These are phyloP conservation scores for Saccostrea glomerata DNA, from an alignment of 1,140 invertebrate species.

Conservation along the genomic window DNA sequence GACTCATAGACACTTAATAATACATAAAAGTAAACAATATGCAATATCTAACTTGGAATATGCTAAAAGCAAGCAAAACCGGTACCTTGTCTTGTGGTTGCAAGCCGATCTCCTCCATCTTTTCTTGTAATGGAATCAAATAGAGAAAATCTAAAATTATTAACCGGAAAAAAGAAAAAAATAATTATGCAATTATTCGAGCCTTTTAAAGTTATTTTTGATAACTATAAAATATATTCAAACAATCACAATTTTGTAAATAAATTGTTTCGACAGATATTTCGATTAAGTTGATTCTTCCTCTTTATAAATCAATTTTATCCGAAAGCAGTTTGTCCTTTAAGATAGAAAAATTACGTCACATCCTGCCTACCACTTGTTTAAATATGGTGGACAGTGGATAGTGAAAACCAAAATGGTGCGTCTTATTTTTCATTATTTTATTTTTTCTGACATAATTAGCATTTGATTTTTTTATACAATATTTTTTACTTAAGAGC, in stretches of 20 bases:
- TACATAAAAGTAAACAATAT: neutral
- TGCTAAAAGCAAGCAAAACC: neutral
- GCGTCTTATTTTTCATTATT: neutral
- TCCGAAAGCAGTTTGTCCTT: constrained; percentile 7
- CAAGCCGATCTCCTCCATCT: constrained; percentile 87
- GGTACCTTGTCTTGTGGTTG: constrained; percentile 84
- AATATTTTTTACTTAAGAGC: too few relatives aligned
- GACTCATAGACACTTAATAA: too few relatives aligned
- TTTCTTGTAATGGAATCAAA: constrained; percentile 14
- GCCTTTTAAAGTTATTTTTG: too few relatives aligned
- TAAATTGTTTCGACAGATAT: too few relatives aligned
- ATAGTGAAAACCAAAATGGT: neutral
- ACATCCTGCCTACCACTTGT: constrained; percentile 64
- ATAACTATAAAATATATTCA: too few relatives aligned
- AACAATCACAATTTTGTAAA: too few relatives aligned
- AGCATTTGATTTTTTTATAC: too few relatives aligned
- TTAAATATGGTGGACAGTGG: constrained; percentile 58
- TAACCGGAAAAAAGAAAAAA: too few relatives aligned
- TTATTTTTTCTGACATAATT: too few relatives aligned
- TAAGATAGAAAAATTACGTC: constrained; percentile 46
- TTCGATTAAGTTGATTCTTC: neutral
- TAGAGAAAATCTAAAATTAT: neutral
- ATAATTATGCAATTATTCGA: too few relatives aligned
- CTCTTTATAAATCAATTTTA: neutral
- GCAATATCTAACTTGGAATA: neutral